Evolutionary conservation across 2,797 vertebrate genomes (phyloP), one percentile per base, ranked within the genome.

Genomic region (Lindbergichthys nudifrons): DNA sequence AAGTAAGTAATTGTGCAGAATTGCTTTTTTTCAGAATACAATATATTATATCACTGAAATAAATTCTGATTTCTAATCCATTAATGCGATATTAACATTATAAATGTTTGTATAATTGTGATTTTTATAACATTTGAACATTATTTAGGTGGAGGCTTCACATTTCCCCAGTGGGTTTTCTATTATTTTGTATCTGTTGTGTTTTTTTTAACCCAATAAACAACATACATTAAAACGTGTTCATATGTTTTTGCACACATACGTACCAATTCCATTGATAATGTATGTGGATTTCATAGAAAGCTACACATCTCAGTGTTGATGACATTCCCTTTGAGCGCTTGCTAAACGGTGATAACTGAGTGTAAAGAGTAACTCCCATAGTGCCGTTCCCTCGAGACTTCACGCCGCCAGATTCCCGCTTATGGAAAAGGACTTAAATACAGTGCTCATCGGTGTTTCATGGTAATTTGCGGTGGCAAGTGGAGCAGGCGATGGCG

Each of bases 381-480:
- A 66, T 65, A 62, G 66, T 36, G 48, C 45, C 46, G 2, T 73
- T 85, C 88, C 87, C 88, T 32, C 50, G 80, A 77, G 84, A 91
- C 64, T 43, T 58, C 54, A 60, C 76, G 69, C 70, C 84, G 68
- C 79, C 73, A 71, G 71, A 72, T 81, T 76, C 65, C 83, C 6
- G 60, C 73, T 82, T 73, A 81, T 71, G 80, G 80, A 87, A 86
- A 88, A 85, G 66, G 84, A 70, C 77, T 83, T 90, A 84, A 90
- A 93, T 59, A 83, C 82, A 82, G 88, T 65, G 81, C 88, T 89
- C 79, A 88, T 86, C 85, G 88, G 86, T 74, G 87, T 92, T 93
- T 93, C 85, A 91, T 92, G 90, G 83, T 92, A 92, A 94, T 94
- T 92, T 93, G 88, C 58, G 48, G 84, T 90, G 90, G 91, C 90